Evolutionary conservation across 2,888 invertebrate genomes (phyloP).

Genomic region (Coenonympha glycerion): DNA sequence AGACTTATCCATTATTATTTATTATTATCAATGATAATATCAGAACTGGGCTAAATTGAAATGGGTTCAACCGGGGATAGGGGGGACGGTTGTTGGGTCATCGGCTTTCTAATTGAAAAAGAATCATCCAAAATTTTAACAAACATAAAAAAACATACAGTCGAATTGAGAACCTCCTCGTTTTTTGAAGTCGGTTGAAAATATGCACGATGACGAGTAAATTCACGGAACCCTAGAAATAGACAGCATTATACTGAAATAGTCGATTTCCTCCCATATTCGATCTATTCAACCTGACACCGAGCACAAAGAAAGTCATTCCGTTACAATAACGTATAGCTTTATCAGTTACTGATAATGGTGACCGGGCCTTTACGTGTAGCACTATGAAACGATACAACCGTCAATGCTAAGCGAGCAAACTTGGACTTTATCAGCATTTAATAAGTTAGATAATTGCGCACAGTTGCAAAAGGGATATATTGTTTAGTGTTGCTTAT

Average conservation of each 20-base stretch:
- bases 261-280: background rate
- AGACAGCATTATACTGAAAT: background rate
- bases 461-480: constrained; percentile 18
- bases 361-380: constrained; percentile 48
- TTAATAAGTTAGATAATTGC: constrained; percentile 28
- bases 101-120: too few relatives aligned
- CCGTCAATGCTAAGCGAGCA: constrained; percentile 23
- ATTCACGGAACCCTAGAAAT: background rate
- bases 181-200: too few relatives aligned
- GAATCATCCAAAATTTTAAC: too few relatives aligned
- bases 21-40: too few relatives aligned
- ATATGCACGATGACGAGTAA: too few relatives aligned
- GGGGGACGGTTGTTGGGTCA: too few relatives aligned
- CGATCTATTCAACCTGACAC: constrained; percentile 25
- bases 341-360: constrained; percentile 62
- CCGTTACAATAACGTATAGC: constrained; percentile 64
- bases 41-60: too few relatives aligned
- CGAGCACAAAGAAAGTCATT: constrained; percentile 58
- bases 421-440: constrained; percentile 32
- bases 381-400: constrained; percentile 37
- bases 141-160: too few relatives aligned
- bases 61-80: too few relatives aligned
- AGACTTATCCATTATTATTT: too few relatives aligned
- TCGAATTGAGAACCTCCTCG: too few relatives aligned
- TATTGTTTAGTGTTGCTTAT: constrained; percentile 33